Evolutionary conservation across 2,113 vertebrate species (phyloP).

Genomic region (Toxotes chatareus): DNA sequence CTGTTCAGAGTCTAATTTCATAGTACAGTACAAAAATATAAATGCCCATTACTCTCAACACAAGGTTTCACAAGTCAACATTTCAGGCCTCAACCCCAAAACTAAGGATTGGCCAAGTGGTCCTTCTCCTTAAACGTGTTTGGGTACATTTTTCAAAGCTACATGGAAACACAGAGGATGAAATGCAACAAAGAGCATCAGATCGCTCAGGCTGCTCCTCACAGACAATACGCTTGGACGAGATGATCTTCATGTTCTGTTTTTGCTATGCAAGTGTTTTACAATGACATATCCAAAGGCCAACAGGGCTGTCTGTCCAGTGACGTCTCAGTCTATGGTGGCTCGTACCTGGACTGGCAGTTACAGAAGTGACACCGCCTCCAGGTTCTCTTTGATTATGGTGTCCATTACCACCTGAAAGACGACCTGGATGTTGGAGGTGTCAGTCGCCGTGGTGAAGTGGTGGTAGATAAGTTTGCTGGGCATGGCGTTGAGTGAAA

Average conservation of each 20-base stretch:
- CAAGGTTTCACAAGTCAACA: conserved; percentile 29
- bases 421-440: conserved; percentile 85
- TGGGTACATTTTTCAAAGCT: background rate
- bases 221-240: background rate
- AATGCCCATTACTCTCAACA: conserved; percentile 27
- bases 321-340: background rate
- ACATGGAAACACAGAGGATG: conserved; percentile 3
- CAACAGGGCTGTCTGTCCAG: background rate
- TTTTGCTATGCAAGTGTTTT: conserved; percentile 13
- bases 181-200: conserved; percentile 9
- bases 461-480: conserved; percentile 84
- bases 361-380: conserved; percentile 84
- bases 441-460: conserved; percentile 87
- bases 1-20: conserved; percentile 30
- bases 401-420: conserved; percentile 89
- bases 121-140: conserved; percentile 24
- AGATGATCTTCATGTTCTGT: background rate
- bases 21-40: conserved; percentile 40
- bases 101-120: background rate
- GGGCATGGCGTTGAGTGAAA: conserved; percentile 75
- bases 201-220: background rate
- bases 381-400: conserved; percentile 85
- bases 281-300: background rate
- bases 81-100: conserved; percentile 14
- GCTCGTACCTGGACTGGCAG: background rate